These are phyloP conservation scores for Sesia bembeciformis DNA, from an alignment of 2,888 invertebrate genomes.

Conservation along the genomic window DNA sequence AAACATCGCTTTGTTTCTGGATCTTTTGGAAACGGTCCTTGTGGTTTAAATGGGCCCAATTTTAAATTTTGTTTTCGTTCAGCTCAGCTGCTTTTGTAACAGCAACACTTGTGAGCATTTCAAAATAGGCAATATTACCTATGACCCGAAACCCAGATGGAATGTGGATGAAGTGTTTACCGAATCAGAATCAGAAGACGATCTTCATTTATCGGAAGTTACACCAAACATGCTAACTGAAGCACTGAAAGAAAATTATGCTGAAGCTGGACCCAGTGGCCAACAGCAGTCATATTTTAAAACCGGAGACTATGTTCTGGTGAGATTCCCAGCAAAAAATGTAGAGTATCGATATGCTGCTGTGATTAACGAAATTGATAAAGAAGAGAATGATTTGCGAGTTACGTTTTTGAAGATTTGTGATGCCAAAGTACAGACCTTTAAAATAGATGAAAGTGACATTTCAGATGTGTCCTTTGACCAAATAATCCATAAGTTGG, in stretches of 20 bases:
- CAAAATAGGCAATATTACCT: too few species aligned
- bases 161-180: constrained; percentile 11
- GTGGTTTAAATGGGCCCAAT: constrained; percentile 15
- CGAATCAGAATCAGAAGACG: too few species aligned
- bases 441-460: too few species aligned
- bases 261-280: constrained; percentile 7
- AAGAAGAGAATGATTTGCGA: too few species aligned
- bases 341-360: constrained; percentile 3
- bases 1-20: constrained; percentile 13
- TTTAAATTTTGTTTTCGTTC: constrained; percentile 15
- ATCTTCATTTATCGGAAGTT: constrained; percentile 10
- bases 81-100: constrained; percentile 11
- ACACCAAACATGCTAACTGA: constrained; percentile 8
- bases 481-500: too few species aligned
- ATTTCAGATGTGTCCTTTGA: too few species aligned
- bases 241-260: constrained; percentile 8
- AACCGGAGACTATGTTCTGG: constrained; percentile 1
- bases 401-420: too few species aligned
- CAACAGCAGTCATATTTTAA: constrained; percentile 1
- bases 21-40: constrained; percentile 17
- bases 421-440: too few species aligned
- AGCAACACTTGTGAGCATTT: too few species aligned
- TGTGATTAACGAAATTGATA: constrained; percentile 3
- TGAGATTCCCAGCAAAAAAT: constrained; percentile 2
- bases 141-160: constrained; percentile 11